These are phyloP conservation scores for Clupea harengus DNA, from an alignment of 2,113 vertebrate species.

Conservation along the genomic window DNA sequence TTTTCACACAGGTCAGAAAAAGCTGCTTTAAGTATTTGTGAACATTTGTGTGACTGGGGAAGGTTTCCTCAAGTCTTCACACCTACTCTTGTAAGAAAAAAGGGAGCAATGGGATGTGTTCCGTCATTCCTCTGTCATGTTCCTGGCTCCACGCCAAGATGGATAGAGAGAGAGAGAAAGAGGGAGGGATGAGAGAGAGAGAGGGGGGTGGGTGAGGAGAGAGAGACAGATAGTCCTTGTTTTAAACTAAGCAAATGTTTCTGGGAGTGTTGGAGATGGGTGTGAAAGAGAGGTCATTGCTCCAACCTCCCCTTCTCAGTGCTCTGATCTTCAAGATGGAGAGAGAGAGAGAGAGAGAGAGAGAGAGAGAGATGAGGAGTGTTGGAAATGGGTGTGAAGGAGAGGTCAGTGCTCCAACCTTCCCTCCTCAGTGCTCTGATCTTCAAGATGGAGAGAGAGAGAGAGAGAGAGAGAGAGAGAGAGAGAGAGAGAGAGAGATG, in stretches of 20 bases:
- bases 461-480: no score
- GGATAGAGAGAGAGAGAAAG: not conserved
- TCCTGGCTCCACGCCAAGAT: not conserved
- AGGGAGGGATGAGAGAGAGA: not conserved
- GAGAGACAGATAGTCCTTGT: not conserved
- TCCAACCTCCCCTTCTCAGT: not conserved
- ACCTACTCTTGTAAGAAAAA: not conserved
- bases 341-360: no score
- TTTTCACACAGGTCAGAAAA: no score
- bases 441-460: not conserved
- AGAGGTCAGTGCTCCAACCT: not conserved
- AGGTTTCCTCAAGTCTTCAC: no score
- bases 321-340: not conserved
- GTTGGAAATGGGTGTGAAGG: not conserved
- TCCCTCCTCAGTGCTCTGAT: not conserved
- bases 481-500: no score
- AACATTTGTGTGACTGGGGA: not conserved
- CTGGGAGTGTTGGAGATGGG: not conserved
- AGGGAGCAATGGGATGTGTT: not conserved
- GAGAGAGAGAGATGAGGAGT: no score
- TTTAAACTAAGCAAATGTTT: not conserved
- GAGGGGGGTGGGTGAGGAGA: not conserved
- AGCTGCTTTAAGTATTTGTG: no score
- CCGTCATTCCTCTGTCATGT: constrained; percentile 34
- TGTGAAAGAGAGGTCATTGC: not conserved